Percentiles rank a stretch among this genome's conserved stretches.
Evolutionary conservation across 2,113 vertebrate genomes (phyloP).

Genomic region (Perca schrenkii): DNA sequence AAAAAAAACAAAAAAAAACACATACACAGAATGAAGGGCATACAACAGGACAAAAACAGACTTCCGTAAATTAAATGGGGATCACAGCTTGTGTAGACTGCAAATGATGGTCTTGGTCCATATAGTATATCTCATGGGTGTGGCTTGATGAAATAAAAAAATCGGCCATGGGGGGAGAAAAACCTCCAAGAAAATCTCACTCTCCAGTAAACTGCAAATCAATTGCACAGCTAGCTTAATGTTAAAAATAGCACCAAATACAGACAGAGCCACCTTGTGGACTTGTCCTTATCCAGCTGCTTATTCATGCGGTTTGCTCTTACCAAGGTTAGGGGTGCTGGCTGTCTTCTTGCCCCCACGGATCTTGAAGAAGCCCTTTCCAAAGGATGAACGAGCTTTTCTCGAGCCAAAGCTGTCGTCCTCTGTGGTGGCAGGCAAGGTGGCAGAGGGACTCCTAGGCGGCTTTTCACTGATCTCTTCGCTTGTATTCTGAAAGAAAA

Average conservation of each 20-base stretch:
- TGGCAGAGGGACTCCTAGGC: constrained; percentile 82
- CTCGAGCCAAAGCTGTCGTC: constrained; percentile 92
- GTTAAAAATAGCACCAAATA: not conserved
- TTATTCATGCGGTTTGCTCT: constrained; percentile 1
- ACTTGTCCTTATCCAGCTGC: not conserved
- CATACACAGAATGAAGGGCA: constrained; percentile 30
- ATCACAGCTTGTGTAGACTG: constrained; percentile 66
- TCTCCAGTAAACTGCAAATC: constrained; percentile 9
- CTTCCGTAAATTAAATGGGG: constrained; percentile 69
- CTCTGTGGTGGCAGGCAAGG: constrained; percentile 67
- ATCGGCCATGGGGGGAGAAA: constrained; percentile 14
- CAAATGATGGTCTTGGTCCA: constrained; percentile 68
- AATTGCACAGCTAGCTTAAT: not conserved
- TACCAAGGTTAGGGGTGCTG: constrained; percentile 94
- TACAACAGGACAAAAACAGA: constrained; percentile 37
- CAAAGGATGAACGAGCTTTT: constrained; percentile 95
- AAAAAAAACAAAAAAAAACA: constrained; percentile 13
- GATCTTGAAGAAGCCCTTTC: constrained; percentile 97
- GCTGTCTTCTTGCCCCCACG: constrained; percentile 92
- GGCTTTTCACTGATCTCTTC: constrained; percentile 86
- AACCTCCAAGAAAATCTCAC: constrained; percentile 25
- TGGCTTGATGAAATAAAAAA: constrained; percentile 62
- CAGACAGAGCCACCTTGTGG: not conserved
- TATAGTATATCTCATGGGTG: constrained; percentile 59
- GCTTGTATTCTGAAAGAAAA: constrained; percentile 77